Conservation (phyloP, 2,113 vertebrate species). For the Phyllopteryx taeniolatus region DNA sequence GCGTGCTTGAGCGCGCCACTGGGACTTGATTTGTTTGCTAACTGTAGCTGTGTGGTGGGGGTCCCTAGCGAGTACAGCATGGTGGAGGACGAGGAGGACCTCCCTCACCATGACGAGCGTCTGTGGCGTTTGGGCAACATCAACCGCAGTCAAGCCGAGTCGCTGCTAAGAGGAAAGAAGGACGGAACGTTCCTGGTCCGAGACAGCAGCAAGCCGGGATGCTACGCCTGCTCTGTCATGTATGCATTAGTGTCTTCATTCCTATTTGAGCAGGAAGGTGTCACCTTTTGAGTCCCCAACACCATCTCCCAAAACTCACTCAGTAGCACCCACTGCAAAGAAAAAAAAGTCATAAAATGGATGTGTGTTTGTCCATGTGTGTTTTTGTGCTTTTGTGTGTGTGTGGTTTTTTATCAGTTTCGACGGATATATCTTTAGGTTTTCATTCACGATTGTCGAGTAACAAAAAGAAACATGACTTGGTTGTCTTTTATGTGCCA, state of each 20-base stretch:
- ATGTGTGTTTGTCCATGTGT: neutral
- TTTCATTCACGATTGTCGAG: no score
- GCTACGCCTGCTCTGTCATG: conserved; percentile 97
- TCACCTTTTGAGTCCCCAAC: neutral
- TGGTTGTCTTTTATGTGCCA: no score
- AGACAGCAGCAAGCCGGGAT: conserved; percentile 96
- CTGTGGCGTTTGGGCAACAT: conserved; percentile 96
- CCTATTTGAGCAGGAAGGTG: no score
- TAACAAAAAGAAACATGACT: no score
- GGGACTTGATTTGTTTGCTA: neutral
- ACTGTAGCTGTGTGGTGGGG: neutral
- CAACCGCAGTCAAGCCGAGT: conserved; percentile 89
- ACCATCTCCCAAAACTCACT: neutral
- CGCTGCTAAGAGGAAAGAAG: conserved; percentile 85
- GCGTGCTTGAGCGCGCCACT: no score
- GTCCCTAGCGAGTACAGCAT: conserved; percentile 87
- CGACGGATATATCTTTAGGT: no score
- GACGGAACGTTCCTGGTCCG: conserved; percentile 96
- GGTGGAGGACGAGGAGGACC: conserved; percentile 95
- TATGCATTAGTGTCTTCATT: conserved; percentile 60
- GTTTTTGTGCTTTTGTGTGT: no score
- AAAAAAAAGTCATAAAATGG: no score
- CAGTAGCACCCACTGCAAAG: no score
- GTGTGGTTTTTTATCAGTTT: no score
- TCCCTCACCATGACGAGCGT: conserved; percentile 94